Conservation (phyloP, 2,113 vertebrate species). For the Dendrocopos noguchii region DNA sequence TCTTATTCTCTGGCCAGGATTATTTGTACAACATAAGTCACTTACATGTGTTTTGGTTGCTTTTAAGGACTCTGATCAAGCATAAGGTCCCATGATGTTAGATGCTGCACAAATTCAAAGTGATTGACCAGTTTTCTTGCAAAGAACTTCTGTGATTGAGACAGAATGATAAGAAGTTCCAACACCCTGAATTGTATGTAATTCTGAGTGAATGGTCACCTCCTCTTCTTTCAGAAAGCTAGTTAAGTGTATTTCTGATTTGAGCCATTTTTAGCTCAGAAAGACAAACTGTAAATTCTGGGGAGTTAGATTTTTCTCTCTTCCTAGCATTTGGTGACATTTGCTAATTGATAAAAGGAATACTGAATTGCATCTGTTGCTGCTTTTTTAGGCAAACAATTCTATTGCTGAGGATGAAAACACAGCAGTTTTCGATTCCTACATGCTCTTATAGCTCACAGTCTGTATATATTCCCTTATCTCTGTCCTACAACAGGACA, state of each 20-base stretch:
- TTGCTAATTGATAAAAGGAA: constrained; percentile 35
- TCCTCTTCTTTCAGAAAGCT: background rate
- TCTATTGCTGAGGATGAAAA: constrained; percentile 17
- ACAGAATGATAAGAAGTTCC: background rate
- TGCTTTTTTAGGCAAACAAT: background rate
- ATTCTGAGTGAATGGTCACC: background rate
- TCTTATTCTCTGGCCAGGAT: background rate
- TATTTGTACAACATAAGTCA: background rate
- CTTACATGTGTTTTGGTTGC: background rate
- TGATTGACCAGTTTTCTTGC: background rate
- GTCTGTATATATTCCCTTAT: background rate
- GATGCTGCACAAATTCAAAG: background rate
- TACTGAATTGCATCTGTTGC: background rate
- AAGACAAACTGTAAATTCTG: background rate
- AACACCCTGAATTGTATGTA: background rate
- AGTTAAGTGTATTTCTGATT: background rate
- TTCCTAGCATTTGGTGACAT: background rate
- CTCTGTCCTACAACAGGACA: background rate
- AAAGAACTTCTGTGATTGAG: background rate
- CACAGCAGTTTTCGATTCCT: background rate
- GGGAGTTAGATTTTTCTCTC: background rate
- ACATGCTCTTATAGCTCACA: background rate
- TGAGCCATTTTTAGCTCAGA: constrained; percentile 7
- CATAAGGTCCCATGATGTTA: background rate
- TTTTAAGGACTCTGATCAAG: background rate